Evolutionary conservation across 2,797 vertebrate species (phyloP).

Genomic region (Leptodactylus fallax): DNA sequence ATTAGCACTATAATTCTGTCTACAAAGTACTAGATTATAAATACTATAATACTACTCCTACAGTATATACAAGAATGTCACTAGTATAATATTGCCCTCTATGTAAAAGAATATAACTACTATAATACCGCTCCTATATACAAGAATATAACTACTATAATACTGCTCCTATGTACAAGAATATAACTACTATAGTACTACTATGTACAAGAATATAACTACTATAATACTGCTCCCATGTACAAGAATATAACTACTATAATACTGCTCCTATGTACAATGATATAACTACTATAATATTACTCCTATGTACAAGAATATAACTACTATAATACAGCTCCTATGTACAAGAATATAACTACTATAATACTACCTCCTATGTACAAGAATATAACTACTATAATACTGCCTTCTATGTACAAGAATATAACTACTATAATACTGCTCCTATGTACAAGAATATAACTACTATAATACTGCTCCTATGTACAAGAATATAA

Average conservation of each 20-base stretch:
- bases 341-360: not conserved
- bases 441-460: not conserved
- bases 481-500: not conserved
- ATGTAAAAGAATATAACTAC: not conserved
- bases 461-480: constrained; percentile 1
- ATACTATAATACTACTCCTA: no score
- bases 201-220: no score
- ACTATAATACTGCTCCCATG: no score
- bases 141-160: not conserved
- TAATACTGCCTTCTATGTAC: not conserved
- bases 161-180: no score
- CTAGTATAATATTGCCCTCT: no score
- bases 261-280: not conserved
- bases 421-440: not conserved
- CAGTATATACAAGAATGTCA: no score
- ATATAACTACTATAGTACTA: no score
- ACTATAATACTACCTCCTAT: not conserved
- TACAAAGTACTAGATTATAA: no score
- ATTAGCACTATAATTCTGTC: no score
- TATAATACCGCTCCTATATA: not conserved
- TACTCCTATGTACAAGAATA: not conserved
- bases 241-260: no score
- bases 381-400: not conserved
- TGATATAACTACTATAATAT: not conserved
- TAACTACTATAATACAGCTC: not conserved